phyloP scores from a whole-genome alignment of 2,797 vertebrate species.

The Chelmon rostratus region DNA sequence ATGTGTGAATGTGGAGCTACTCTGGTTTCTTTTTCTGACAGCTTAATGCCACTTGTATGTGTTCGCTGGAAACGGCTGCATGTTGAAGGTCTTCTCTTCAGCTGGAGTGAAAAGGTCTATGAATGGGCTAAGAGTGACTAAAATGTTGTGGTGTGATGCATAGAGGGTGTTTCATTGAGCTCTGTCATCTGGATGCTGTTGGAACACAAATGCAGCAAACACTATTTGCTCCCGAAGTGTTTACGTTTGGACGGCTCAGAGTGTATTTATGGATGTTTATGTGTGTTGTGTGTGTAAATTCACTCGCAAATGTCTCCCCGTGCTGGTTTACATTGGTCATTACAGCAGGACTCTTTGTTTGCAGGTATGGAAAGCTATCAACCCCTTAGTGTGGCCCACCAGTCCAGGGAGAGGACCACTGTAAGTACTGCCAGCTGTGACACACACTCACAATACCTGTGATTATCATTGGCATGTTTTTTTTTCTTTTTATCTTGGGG shows the following conservation, averaged over 20 bases:
- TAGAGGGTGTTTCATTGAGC: background rate
- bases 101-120: background rate
- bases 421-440: constrained; percentile 80
- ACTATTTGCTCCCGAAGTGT: background rate
- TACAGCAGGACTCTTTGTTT: constrained; percentile 30
- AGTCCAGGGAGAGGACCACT: constrained; percentile 92
- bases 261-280: constrained; percentile 1
- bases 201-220: constrained; percentile 2
- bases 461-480: background rate
- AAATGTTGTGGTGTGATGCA: background rate
- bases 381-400: constrained; percentile 90
- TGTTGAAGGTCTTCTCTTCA: constrained; percentile 14
- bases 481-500: background rate
- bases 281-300: constrained; percentile 12
- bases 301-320: constrained; percentile 49
- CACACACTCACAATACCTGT: background rate
- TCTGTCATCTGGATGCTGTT: constrained; percentile 9
- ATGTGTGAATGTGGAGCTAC: background rate
- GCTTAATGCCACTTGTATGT: constrained; percentile 5
- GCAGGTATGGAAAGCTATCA: constrained; percentile 89
- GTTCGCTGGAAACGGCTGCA: constrained; percentile 37
- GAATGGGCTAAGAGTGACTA: constrained; percentile 11
- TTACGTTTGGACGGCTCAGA: background rate
- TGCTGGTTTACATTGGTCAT: constrained; percentile 34
- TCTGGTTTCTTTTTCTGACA: constrained; percentile 15